Evolutionary conservation across 2,888 invertebrate genomes (phyloP).

Genomic region (Malthinus flaveolus): DNA sequence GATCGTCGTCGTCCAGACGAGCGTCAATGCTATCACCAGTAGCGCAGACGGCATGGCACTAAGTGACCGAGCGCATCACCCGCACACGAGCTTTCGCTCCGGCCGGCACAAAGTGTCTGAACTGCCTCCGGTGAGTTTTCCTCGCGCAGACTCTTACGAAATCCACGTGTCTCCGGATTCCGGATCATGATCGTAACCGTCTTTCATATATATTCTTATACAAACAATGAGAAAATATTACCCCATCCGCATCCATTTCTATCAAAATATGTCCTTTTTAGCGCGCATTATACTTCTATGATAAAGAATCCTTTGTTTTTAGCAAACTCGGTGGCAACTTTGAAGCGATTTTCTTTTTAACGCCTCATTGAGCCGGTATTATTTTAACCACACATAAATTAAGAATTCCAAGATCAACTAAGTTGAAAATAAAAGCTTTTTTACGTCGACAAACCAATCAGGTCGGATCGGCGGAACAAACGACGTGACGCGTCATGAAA

Average conservation of each 20-base stretch:
- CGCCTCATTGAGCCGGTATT: constrained; percentile 38
- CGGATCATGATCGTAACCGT: constrained; percentile 22
- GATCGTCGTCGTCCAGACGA: constrained; percentile 29
- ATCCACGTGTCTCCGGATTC: constrained; percentile 35
- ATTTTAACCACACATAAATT: constrained; percentile 39
- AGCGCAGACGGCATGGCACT: constrained; percentile 44
- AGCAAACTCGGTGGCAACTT: constrained; percentile 24
- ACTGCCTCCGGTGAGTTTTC: constrained; percentile 23
- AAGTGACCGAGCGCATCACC: constrained; percentile 43
- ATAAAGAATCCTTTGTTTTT: constrained; percentile 24
- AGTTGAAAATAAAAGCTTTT: constrained; percentile 38
- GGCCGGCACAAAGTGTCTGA: constrained; percentile 36
- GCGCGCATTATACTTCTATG: constrained; percentile 19
- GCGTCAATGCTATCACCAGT: constrained; percentile 39
- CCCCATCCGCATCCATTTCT: constrained; percentile 26
- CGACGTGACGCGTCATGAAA: constrained; percentile 51
- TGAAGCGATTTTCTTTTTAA: constrained; percentile 29
- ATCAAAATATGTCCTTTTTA: constrained; percentile 26
- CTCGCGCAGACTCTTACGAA: constrained; percentile 40
- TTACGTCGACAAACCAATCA: constrained; percentile 41
- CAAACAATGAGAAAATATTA: constrained; percentile 33
- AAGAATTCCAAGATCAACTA: constrained; percentile 35
- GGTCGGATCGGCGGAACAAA: constrained; percentile 47
- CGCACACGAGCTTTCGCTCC: constrained; percentile 35
- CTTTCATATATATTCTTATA: constrained; percentile 31